These are phyloP conservation scores for Neodontobutis hainanensis DNA, from an alignment of 2,113 vertebrate genomes.

Conservation along the genomic window DNA sequence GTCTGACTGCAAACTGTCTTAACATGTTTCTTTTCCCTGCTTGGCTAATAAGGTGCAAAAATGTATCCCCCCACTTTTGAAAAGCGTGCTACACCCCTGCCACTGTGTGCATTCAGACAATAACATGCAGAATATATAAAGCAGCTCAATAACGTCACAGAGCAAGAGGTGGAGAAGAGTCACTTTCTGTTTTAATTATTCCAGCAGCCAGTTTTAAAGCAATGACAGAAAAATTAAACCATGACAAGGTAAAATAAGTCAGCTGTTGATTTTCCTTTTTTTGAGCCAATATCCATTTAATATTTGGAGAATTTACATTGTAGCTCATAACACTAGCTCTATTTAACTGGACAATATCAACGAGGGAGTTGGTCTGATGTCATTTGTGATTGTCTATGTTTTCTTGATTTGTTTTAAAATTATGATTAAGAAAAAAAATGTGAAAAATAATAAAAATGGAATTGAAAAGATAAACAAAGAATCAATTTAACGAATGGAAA, in stretches of 20 bases:
- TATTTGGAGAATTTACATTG: not conserved
- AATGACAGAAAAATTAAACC: constrained; percentile 55
- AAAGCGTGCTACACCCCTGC: no score
- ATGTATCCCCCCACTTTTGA: no score
- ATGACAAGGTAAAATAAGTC: constrained; percentile 29
- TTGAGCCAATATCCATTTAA: not conserved
- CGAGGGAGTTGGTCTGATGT: constrained; percentile 14
- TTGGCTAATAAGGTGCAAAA: no score
- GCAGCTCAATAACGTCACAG: constrained; percentile 54
- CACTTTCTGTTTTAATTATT: constrained; percentile 73
- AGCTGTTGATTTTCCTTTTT: constrained; percentile 13
- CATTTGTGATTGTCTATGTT: constrained; percentile 61
- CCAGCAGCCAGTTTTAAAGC: constrained; percentile 66
- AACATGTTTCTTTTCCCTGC: no score
- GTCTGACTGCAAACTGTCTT: no score
- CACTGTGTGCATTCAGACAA: no score
- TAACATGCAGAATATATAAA: constrained; percentile 9
- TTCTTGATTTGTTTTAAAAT: constrained; percentile 13
- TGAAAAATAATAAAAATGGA: constrained; percentile 14
- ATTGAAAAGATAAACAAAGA: not conserved
- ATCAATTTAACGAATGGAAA: constrained; percentile 25
- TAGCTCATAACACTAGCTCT: constrained; percentile 1
- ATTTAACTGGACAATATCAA: constrained; percentile 26
- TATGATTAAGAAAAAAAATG: constrained; percentile 18
- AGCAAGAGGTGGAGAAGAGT: constrained; percentile 51